Base-by-base conservation (phyloP, 2,113 vertebrate genomes). In the Martes martes region DNA sequence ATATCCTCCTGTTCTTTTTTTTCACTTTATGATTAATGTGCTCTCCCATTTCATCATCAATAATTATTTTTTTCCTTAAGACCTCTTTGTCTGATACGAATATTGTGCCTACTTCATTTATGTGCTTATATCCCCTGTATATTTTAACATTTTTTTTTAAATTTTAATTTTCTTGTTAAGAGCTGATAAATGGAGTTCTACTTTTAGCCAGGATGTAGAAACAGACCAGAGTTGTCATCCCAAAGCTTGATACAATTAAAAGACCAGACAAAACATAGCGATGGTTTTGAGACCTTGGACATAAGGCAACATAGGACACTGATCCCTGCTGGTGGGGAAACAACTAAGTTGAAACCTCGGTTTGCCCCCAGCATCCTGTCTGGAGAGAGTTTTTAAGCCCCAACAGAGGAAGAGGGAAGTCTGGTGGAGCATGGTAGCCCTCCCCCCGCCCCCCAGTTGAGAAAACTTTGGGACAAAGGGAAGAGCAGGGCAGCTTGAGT, bases 71-170 rank as follows among this genome's bases (percentile, higher is more conserved):
- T 59, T 33, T 28, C 42, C 61, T 59, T 80, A 42, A 50, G 23
- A 24, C 55, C 18, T 84, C 11, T 67, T 67, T 36, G 36, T 79
- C 73, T 71, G 39, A 47, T 71, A 80, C 7, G 7, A 61, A 14
- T 80, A 93, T 31, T 23, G 13, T 67, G 18, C 26, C 13, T 91
- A 59, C 82, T 93, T 83, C 55, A 80, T 78, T 85, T 31, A 36
- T 47, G 23, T 67, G 33, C 67, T 24, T 85, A 31, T 78, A 18
- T 33, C 15, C 7, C 18, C 13, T 3, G 31, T 24, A 24, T 55
- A 65, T 33, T 78, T 65, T 45, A 93, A 42, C 57, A 36, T 39
- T 61, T 73, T 69, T 57, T 61, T 36, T 19, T 16, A 5, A 71
- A 18, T 31, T 59, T 45, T 8, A 13, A 80, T 88, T 71, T 94